A percentile compares a stretch with the other conserved stretches of the same genome.
Evolutionary conservation across 2,888 invertebrate genomes (phyloP).

Genomic region (Drosophila buzzatii): DNA sequence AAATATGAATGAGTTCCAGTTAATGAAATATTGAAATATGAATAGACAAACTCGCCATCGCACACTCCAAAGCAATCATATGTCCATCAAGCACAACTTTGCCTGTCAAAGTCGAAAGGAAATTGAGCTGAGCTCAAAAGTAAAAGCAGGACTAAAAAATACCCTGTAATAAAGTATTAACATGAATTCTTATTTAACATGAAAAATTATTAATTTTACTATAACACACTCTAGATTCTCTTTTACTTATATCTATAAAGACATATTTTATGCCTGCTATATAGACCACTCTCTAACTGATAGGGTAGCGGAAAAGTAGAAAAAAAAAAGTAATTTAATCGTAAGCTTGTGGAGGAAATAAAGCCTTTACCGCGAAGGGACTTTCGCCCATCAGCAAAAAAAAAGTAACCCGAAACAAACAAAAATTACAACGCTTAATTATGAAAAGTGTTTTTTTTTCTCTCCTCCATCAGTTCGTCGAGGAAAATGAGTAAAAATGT

Average conservation of each 20-base stretch:
- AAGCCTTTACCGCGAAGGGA: conserved; percentile 37
- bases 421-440: conserved; percentile 79
- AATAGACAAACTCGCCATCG: conserved; percentile 36
- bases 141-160: conserved; percentile 5
- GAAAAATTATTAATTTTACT: no score
- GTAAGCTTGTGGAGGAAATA: conserved; percentile 25
- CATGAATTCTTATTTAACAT: neutral
- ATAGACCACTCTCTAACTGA: neutral
- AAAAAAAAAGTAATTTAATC: conserved; percentile 38
- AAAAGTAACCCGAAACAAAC: conserved; percentile 60
- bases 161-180: conserved; percentile 15
- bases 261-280: no score
- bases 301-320: conserved; percentile 10
- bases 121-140: neutral
- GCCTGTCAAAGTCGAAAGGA: conserved; percentile 31
- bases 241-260: no score
- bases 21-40: conserved; percentile 69
- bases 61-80: conserved; percentile 60
- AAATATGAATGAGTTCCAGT: conserved; percentile 55
- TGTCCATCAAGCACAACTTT: conserved; percentile 62
- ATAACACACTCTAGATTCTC: no score
- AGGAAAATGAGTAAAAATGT: conserved; percentile 54
- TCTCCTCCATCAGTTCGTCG: conserved; percentile 10
- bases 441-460: conserved; percentile 75
- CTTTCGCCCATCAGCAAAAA: conserved; percentile 1